Conservation (phyloP, 2,797 vertebrate genomes). For the Pteropus rufus region DNA sequence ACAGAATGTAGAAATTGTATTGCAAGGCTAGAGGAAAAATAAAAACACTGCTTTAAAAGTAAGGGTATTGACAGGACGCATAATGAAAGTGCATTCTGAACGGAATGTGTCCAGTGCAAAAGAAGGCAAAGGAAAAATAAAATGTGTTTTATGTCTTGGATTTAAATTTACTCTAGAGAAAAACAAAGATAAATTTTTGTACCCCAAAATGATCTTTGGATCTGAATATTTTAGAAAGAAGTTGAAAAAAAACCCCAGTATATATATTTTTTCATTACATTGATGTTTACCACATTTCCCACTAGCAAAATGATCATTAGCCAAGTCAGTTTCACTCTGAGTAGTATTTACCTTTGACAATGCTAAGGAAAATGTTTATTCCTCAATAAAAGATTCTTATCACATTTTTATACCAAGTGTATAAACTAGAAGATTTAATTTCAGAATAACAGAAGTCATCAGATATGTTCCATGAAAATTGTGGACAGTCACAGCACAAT, state of each 20-base stretch:
- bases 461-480: neutral
- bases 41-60: conserved; percentile 18
- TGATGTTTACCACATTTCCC: neutral
- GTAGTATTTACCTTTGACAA: neutral
- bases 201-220: neutral
- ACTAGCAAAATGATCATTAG: neutral
- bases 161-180: neutral
- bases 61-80: neutral
- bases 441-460: neutral
- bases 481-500: neutral
- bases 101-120: neutral
- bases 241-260: neutral
- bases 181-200: neutral
- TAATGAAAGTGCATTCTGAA: conserved; percentile 24
- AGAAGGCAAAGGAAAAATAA: conserved; percentile 34
- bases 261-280: neutral
- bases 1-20: conserved; percentile 2
- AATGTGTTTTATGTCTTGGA: neutral
- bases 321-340: neutral
- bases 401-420: neutral
- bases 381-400: neutral
- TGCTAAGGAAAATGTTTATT: neutral
- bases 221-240: neutral
- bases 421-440: neutral
- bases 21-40: neutral